These are phyloP conservation scores for Phylloscopus whistleri DNA, from an alignment of 2,113 vertebrate species.

Conservation along the genomic window DNA sequence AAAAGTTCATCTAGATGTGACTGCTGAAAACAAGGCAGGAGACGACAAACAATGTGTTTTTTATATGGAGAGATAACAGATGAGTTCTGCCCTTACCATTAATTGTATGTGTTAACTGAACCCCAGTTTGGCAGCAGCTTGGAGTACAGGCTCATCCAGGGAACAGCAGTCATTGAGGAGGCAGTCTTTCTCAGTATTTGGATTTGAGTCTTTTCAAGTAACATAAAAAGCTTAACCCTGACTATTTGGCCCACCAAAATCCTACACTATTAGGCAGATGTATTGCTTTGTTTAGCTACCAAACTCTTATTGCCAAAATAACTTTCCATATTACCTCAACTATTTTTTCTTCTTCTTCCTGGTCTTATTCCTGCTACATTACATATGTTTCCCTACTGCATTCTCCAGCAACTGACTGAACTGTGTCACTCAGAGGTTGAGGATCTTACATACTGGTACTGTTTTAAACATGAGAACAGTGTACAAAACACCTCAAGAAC, in stretches of 20 bases:
- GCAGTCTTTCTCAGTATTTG: neutral
- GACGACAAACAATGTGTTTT: neutral
- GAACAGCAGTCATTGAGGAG: neutral
- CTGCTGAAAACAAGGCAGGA: neutral
- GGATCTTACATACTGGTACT: neutral
- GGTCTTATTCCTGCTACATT: neutral
- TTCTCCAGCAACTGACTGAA: neutral
- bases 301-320: neutral
- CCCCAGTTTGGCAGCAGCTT: neutral
- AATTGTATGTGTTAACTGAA: neutral
- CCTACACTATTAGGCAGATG: neutral
- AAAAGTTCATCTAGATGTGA: neutral
- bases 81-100: neutral
- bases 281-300: neutral
- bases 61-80: neutral
- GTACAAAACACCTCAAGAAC: neutral
- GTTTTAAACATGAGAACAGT: neutral
- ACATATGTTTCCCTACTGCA: neutral
- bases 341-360: neutral
- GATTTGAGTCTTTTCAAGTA: neutral
- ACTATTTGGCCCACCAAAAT: neutral
- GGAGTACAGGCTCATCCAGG: neutral
- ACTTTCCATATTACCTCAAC: neutral
- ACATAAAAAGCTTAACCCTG: neutral
- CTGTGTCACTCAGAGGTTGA: neutral